A percentile compares a stretch with the other conserved stretches of the same genome.
These are phyloP conservation scores for Brachystomella parvula DNA, from an alignment of 1,140 invertebrate genomes.

Conservation along the genomic window DNA sequence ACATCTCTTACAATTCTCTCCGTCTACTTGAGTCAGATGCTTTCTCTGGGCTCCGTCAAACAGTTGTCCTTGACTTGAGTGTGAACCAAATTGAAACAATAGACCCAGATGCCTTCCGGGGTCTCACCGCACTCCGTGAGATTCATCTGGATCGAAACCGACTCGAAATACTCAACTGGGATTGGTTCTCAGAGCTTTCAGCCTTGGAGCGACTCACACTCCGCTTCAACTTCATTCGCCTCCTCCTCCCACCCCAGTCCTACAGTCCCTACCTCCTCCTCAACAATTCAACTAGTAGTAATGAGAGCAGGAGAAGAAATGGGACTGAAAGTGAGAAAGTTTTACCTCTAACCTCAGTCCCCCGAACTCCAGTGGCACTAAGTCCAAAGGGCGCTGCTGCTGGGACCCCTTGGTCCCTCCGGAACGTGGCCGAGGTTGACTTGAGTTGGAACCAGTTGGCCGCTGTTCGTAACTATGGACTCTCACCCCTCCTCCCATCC, in stretches of 20 bases:
- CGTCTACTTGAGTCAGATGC: constrained; percentile 61
- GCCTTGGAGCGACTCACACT: constrained; percentile 44
- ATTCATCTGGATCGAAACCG: constrained; percentile 66
- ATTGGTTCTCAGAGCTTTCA: constrained; percentile 52
- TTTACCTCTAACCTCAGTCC: background rate
- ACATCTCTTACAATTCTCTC: constrained; percentile 66
- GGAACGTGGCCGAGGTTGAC: constrained; percentile 60
- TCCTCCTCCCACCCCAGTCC: constrained; percentile 30
- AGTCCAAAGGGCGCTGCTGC: constrained; percentile 52
- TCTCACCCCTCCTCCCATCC: constrained; percentile 18
- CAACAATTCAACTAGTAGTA: background rate
- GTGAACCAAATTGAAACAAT: constrained; percentile 67
- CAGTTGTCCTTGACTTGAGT: constrained; percentile 62
- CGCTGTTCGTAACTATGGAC: constrained; percentile 44
- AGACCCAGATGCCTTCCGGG: constrained; percentile 59
- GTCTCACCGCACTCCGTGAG: constrained; percentile 59
- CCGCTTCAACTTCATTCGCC: constrained; percentile 38
- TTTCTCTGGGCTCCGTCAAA: constrained; percentile 60
- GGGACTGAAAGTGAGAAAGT: constrained; percentile 13
- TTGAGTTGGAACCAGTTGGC: constrained; percentile 74
- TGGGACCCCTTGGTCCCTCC: constrained; percentile 31
- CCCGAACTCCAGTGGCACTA: background rate
- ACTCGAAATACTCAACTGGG: constrained; percentile 29
- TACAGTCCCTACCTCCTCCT: background rate
- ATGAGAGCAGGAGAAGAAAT: background rate